Evolutionary conservation across 2,888 invertebrate species (phyloP), one percentile per base, ranked within the genome.

Genomic region (Lepidonotus clava): DNA sequence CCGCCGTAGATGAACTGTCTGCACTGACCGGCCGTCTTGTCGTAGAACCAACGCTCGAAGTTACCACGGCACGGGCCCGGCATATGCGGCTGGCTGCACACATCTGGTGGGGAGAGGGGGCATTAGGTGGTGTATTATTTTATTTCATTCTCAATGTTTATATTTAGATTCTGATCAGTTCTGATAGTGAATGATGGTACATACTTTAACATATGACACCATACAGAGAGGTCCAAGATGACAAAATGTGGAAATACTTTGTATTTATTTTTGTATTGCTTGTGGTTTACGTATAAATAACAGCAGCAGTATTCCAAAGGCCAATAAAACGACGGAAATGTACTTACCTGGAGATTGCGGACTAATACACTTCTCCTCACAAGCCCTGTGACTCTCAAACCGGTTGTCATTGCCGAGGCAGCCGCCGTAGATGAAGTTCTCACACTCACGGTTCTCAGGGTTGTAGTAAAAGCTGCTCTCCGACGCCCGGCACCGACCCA

Each of bases 351-450:
- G 86, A n/a, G 83, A 83, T n/a, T 90, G 88, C 0, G 88, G 86
- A 51, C 28, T 36, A n/a, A 88, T 87, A 76, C 90, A 90, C 18
- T 88, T 89, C 0, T 87, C 86, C 40, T 90, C 91, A 85, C 92
- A 92, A 8, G 87, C 89, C 56, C 89, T 87, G 36, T 88, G 85
- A 4, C 88, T 89, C 6, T 89, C 87, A 85, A 94, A 94, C 86
- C 92, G 91, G 89, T 94, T 94, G 67, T 91, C 96, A 93, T 99
- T 99, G 87, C 98, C 98, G 84, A 96, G 96, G 92, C 98, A 98
- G 38, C 98, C 98, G 76, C 97, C 97, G 71, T 94, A 96, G 95
- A 95, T 97, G 97, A 95, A 96, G 95, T 95, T 96, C 97, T 97
- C 96, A 87, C 93, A 93, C 36, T 96, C 96, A 90, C 96, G 96